Base-by-base conservation (phyloP, 2,888 invertebrate genomes). In the Andrena dorsata region DNA sequence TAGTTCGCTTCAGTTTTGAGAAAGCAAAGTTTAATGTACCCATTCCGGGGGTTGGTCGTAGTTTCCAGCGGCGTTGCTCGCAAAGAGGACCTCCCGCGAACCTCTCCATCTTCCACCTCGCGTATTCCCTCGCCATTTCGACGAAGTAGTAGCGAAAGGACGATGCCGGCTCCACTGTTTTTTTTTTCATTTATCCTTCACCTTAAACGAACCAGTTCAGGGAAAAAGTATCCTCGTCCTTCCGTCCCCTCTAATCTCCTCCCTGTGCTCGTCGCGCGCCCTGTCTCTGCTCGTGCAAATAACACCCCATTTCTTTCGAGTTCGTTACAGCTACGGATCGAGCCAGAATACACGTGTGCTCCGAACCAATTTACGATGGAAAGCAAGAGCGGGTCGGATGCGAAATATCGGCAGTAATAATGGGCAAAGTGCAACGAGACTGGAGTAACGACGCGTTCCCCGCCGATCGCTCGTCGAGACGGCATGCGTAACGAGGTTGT, bases 131-230 rank as follows among this genome's bases (percentile, higher is more conserved):
- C 70, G 70, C 83, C 82, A 81, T 80, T 82, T 23, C 80, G 74
- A 70, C 75, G 41, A 75, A 72, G 76, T 61, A 72, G 82, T 64
- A 84, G 61, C 60, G 80, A 87, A 83, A 80, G 74, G 64, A 78
- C 82, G 82, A 80, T 78, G 79, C 41, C 72, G 64, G 51, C 60
- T 79, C 69, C 56, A 60, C 76, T 78, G 26, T 79, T 87, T 87
- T 83, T 78, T n/a, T 79, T 87, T 87, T 83, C 83, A 82, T 82
- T 85, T 86, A 77, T 83, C 84, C 81, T 85, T 85, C 80, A 78
- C 75, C 80, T 73, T 10, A 76, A 80, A 68, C 79, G 71, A 70
- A 58, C 60, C 64, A 30, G 73, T 82, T 81, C 72, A 51, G 69
- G 53, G 63, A 74, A 84, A 80, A 78, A 63, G 65, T 78, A 77